Evolutionary conservation across 2,888 invertebrate genomes (phyloP).

Genomic region (Eudemis profundana): DNA sequence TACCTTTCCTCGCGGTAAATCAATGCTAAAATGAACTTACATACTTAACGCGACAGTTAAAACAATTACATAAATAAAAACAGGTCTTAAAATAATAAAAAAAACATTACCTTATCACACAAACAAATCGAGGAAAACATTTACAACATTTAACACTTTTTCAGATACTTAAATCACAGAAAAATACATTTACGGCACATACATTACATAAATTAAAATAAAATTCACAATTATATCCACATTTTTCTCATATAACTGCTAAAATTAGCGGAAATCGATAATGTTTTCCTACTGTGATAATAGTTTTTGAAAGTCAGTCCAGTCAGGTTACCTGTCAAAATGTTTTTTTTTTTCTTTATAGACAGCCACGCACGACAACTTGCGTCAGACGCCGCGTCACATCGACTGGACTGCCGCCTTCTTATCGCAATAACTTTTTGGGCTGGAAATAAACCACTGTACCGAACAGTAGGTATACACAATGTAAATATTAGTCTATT

Average conservation of each 20-base stretch:
- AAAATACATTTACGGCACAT: conserved; percentile 56
- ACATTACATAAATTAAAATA: conserved; percentile 52
- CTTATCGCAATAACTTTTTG: conserved; percentile 53
- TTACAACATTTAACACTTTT: conserved; percentile 47
- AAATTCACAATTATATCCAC: conserved; percentile 45
- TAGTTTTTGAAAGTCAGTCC: conserved; percentile 31
- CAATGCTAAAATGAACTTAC: background rate
- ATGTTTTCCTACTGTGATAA: conserved; percentile 26
- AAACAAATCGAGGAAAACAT: conserved; percentile 46
- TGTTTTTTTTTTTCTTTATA: conserved; percentile 50
- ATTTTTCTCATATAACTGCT: conserved; percentile 43
- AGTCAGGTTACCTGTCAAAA: conserved; percentile 73
- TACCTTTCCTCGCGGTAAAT: conserved; percentile 13
- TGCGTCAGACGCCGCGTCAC: conserved; percentile 56
- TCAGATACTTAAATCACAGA: conserved; percentile 48
- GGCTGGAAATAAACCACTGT: conserved; percentile 60
- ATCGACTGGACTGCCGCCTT: conserved; percentile 54
- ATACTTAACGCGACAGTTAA: background rate
- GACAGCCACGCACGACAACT: conserved; percentile 55
- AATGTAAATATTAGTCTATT: conserved; percentile 51
- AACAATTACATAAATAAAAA: conserved; percentile 9
- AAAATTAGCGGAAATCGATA: conserved; percentile 55
- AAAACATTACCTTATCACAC: conserved; percentile 51
- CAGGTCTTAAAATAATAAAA: conserved; percentile 36
- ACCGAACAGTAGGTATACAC: conserved; percentile 44